Evolutionary conservation across 2,888 invertebrate genomes (phyloP), one percentile per base, ranked within the genome.

Genomic region (Eudemis profundana): DNA sequence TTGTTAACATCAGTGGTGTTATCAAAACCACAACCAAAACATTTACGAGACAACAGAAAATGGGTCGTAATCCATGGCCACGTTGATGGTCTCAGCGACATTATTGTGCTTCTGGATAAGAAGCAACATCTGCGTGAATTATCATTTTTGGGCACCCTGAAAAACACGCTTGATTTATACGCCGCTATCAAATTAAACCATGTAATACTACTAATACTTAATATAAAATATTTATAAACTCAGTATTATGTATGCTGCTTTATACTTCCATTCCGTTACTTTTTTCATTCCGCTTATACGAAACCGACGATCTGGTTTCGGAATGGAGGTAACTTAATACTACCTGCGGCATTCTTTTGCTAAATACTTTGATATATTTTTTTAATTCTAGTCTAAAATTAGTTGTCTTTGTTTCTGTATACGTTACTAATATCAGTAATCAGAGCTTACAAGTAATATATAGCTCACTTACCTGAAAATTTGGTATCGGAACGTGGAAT

Each of bases 181-280:
- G n/a, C n/a, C n/a, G n/a, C n/a, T 12, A 36, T 36, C 3, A 36
- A 36, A 12, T 10, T 36, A 36, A 12, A 36, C 36, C 8, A 36
- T 12, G 8, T 36, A n/a, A n/a, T n/a, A n/a, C n/a, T n/a, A n/a
- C n/a, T n/a, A n/a, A n/a, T n/a, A n/a, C n/a, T n/a, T n/a, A n/a
- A n/a, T n/a, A n/a, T n/a, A n/a, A n/a, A n/a, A n/a, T n/a, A n/a
- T n/a, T n/a, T n/a, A n/a, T 36, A 36, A 36, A 36, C 2, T 12
- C 12, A 2, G 7, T 36, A 36, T 12, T 42, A 17, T 42, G 15
- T 42, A 42, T 17, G 42, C 17, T 2, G 42, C 42, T 42, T 42
- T 42, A 42, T 42, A 42, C 42, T 42, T 42, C 17, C 17, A 17
- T 42, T 42, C 17, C 42, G 42, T 42, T 42, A 42, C 42, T 42